Base-by-base conservation (phyloP, 2,113 vertebrate species). In the Hydropotes inermis region DNA sequence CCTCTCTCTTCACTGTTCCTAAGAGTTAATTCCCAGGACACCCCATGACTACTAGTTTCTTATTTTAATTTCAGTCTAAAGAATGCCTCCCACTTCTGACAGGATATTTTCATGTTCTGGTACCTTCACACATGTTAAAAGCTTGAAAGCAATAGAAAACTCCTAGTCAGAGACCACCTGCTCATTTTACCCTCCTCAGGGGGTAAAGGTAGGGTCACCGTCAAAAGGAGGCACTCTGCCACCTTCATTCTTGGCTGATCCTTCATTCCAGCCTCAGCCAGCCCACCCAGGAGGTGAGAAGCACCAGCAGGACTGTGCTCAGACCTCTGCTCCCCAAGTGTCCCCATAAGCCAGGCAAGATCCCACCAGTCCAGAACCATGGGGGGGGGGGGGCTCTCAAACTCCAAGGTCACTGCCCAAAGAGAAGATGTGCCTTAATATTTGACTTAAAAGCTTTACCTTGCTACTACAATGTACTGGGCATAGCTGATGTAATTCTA, bases 31-130 rank as follows among this genome's bases (percentile, higher is more conserved):
- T 81, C 60, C 33, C 15, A 74, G 55, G 19, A 60, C 30, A 89
- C 9, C 15, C 28, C 21, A 2, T 83, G 70, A 91, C 61, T 95
- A 74, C 58, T 36, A 64, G 15, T n/a, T 92, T 88, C 52, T 88
- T 54, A 76, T 89, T 93, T 88, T 39, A 76, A 78, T 60, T 78
- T 87, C 61, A 60, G 25, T n/a, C 78, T 67, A 58, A 89, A 95
- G 39, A 67, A 30, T n/a, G 11, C 50, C 79, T 83, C 52, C 33
- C 55, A 60, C 82, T 95, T 45, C 55, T 82, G 52, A 67, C 13
- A 87, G 19, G 47, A 10, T 54, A 36, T 67, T 95, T 89, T 70
- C 61, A 76, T 74, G 82, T 60, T 95, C 85, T 19, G 67, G 60
- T 25, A 61, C 21, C 39, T 64, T 81, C 55, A 55, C 78, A 55